phyloP scores from a whole-genome alignment of 2,888 invertebrate genomes.

The Maniola hyperantus region DNA sequence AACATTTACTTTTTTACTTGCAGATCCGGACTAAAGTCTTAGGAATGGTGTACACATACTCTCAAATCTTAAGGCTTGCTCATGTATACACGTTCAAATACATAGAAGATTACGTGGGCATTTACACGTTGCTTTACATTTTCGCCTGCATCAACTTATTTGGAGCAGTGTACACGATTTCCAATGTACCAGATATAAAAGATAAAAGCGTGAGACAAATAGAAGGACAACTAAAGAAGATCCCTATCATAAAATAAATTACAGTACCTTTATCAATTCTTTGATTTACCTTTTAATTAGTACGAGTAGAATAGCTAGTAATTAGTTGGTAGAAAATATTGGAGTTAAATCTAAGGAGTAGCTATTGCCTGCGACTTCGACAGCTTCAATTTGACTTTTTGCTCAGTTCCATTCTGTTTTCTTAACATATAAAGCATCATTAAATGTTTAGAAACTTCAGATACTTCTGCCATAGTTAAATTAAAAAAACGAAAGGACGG shows the following conservation, averaged over 20 bases:
- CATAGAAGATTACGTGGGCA: slow-evolving; percentile 62
- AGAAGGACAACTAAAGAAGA: slow-evolving; percentile 63
- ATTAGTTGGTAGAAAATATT: background rate
- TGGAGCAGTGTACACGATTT: slow-evolving; percentile 63
- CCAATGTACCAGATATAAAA: slow-evolving; percentile 57
- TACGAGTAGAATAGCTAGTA: background rate
- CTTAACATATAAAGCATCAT: no score
- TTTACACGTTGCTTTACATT: slow-evolving; percentile 63
- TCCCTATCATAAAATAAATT: slow-evolving; percentile 53
- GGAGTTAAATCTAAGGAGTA: no score
- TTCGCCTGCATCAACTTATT: slow-evolving; percentile 64
- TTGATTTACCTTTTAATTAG: slow-evolving; percentile 9
- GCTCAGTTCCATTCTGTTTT: no score
- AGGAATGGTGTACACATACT: slow-evolving; percentile 56
- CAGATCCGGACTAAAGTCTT: slow-evolving; percentile 65
- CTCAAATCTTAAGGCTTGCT: slow-evolving; percentile 57
- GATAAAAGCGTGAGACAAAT: slow-evolving; percentile 58
- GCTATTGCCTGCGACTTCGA: no score
- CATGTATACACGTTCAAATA: slow-evolving; percentile 64
- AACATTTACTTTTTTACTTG: slow-evolving; percentile 40
- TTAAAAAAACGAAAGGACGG: no score
- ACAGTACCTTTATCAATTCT: slow-evolving; percentile 5
- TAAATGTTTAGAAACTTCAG: no score
- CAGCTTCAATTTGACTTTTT: no score
- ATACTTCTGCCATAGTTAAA: no score